A percentile compares a stretch with the other conserved stretches of the same genome.
These are phyloP conservation scores for Alexandromys oeconomus DNA, from an alignment of 2,797 vertebrate species.

Conservation along the genomic window DNA sequence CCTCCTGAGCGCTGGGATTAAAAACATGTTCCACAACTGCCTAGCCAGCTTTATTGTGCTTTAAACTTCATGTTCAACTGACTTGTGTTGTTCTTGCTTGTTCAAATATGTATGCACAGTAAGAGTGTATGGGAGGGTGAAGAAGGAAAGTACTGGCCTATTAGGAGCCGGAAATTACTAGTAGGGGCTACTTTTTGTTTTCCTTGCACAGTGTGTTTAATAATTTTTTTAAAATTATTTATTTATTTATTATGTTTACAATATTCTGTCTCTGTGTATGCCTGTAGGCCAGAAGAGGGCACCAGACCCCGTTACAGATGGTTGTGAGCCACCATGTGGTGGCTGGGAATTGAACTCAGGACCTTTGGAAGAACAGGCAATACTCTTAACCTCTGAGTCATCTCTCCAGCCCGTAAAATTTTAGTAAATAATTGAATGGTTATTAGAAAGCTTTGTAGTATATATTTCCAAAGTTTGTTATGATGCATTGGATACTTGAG, in stretches of 20 bases:
- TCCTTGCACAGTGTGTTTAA: slow-evolving; percentile 4
- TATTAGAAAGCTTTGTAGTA: neutral
- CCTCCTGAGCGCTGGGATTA: no score
- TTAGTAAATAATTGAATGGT: slow-evolving; percentile 14
- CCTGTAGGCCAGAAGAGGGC: no score
- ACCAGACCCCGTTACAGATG: no score
- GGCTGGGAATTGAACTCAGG: no score
- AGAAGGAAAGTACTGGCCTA: slow-evolving; percentile 33
- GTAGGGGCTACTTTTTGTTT: neutral
- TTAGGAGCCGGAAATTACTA: slow-evolving; percentile 23
- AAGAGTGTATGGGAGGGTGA: neutral
- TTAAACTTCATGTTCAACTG: slow-evolving; percentile 25
- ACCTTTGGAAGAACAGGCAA: no score
- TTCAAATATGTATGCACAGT: neutral
- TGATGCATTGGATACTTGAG: neutral
- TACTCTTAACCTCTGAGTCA: no score
- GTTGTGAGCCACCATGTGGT: no score
- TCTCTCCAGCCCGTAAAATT: no score
- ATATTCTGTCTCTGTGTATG: no score
- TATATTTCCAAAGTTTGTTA: neutral
- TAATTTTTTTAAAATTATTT: no score
- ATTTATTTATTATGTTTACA: no score
- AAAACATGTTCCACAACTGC: no score
- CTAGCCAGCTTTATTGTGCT: slow-evolving; percentile 22
- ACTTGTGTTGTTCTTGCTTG: slow-evolving; percentile 51